Base-by-base conservation (phyloP, 1,140 invertebrate species). In the Lepidurus arcticus region DNA sequence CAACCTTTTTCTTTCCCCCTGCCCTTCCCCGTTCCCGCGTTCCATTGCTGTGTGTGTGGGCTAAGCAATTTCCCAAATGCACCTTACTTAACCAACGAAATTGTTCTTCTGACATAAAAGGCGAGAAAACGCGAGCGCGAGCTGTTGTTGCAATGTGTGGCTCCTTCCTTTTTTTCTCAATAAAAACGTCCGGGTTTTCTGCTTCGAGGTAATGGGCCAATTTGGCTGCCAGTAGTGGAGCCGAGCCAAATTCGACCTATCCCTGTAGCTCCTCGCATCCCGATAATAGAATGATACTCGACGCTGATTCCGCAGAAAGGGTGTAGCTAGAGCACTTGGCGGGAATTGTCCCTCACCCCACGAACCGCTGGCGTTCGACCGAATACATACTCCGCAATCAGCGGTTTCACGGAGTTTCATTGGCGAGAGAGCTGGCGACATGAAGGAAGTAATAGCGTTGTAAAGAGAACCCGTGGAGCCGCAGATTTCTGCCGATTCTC, bases 381-480 rank as follows among this genome's bases (percentile, higher is more conserved):
- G 9, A 65, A 21, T 21, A 65, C 53, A 1, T 21, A 65, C 53
- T 65, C 45, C 45, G 45, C 21, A 13, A 9, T 65, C 53, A 65
- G 10, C 47, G n/a, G 53, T 65, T 65, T 21, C 13, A 7, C 53
- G 53, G 53, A 65, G 53, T 65, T 65, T 65, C 53, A 65, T 65
- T 65, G 53, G 53, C 53, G 53, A 65, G 53, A 65, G 53, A 65
- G 53, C 16, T 21, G 53, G 53, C 16, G 53, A 65, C 53, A 65
- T 65, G 53, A 21, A 65, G 53, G 53, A 65, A 65, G 53, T 65
- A 65, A 65, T 65, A 65, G 53, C 53, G 53, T 65, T 65, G 53
- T 65, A 65, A 65, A 65, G 16, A 65, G 53, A 65, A 65, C n/a
- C 53, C 0, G 45, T 7, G 53, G 16, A 21, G 21, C 53, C 53